phyloP scores from a whole-genome alignment of 2,113 vertebrate genomes.

The Gila orcuttii region DNA sequence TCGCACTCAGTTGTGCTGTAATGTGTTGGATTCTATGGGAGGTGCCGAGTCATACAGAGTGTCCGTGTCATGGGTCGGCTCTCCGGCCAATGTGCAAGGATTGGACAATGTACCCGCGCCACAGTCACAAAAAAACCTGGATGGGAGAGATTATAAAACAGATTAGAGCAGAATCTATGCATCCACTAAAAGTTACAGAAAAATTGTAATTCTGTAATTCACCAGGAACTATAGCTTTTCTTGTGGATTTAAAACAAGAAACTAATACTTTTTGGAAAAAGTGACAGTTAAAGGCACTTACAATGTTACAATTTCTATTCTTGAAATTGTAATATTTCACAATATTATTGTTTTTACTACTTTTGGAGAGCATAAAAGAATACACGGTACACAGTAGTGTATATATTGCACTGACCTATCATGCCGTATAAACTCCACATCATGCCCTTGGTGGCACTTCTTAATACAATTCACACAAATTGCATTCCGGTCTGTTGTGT shows the following conservation, averaged over 20 bases:
- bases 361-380: no score
- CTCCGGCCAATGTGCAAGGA: constrained; percentile 98
- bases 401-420: constrained; percentile 84
- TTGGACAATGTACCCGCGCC: constrained; percentile 98
- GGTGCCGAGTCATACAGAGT: constrained; percentile 99
- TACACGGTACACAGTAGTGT: neutral
- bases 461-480: constrained; percentile 99
- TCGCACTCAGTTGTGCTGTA: constrained; percentile 97
- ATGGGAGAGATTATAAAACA: constrained; percentile 15
- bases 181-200: neutral
- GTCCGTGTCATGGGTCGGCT: constrained; percentile 99
- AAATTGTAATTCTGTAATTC: neutral
- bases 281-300: no score
- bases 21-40: constrained; percentile 99
- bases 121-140: constrained; percentile 99
- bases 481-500: constrained; percentile 99
- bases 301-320: no score
- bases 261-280: no score
- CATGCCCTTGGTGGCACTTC: constrained; percentile 99
- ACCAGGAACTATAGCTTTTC: neutral
- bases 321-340: no score
- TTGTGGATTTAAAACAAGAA: no score
- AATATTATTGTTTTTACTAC: no score
- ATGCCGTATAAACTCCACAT: constrained; percentile 99
- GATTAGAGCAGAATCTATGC: neutral